Percentiles rank a stretch among this genome's conserved stretches.
These are phyloP conservation scores for Sebastiscus tertius DNA, from an alignment of 2,797 vertebrate species.

Conservation along the genomic window DNA sequence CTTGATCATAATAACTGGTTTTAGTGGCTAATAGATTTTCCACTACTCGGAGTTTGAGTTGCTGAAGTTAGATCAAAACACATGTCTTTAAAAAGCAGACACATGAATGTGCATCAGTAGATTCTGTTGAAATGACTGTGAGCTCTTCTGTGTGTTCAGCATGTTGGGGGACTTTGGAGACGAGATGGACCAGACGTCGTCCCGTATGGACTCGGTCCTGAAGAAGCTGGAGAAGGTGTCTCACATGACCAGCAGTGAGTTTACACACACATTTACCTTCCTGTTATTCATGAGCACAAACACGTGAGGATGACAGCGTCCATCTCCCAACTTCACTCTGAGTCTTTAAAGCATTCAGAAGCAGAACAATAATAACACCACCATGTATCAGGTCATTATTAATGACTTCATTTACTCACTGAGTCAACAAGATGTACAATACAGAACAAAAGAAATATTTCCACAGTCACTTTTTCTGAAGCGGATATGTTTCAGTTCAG, in stretches of 20 bases:
- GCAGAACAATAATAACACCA: too few relatives aligned
- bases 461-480: neutral
- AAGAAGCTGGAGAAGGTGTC: conserved; percentile 90
- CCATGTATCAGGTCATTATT: neutral
- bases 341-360: neutral
- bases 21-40: neutral
- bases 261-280: too few relatives aligned
- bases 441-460: rapidly evolving
- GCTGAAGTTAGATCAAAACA: neutral
- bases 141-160: conserved; percentile 43
- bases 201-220: conserved; percentile 86
- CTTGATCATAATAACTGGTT: neutral
- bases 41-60: neutral
- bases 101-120: neutral
- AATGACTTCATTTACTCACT: neutral
- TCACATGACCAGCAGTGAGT: conserved; percentile 89
- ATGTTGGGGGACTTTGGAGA: conserved; percentile 87
- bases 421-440: neutral
- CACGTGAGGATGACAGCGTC: too few relatives aligned
- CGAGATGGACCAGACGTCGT: conserved; percentile 88
- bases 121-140: neutral
- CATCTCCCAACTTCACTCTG: too few relatives aligned
- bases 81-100: neutral
- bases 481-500: too few relatives aligned
- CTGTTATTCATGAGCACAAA: too few relatives aligned